Evolutionary conservation across 1,140 invertebrate species (phyloP), one percentile per base, ranked within the genome.

Genomic region (Antheraea mylitta): DNA sequence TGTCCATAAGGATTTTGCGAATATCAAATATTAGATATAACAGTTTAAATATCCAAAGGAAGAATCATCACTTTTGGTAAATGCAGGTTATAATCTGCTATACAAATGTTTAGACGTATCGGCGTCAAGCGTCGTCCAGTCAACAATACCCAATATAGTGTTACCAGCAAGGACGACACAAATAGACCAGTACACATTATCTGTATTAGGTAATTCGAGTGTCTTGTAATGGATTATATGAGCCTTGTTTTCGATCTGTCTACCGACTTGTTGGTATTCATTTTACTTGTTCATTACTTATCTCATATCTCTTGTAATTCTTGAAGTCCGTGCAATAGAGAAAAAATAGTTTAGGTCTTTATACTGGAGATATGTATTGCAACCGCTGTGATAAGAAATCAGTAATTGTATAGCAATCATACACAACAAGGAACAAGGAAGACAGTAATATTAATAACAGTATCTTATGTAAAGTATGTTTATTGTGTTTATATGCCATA

Each of bases 161-260:
- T 61, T 58, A 66, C 58, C 68, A 45, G 58, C 69, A 66, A 70
- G 64, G 64, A 64, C 64, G 58, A 60, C 42, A 38, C 69, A 66
- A 66, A 66, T 66, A 62, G 61, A 67, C 60, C 58, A 67, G 53
- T 67, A 64, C 65, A 67, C 65, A 71, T 66, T 42, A 53, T 60
- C 70, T 64, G 61, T 67, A 67, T 64, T 67, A 67, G 70, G 70
- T 66, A 53, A 64, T 64, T 71, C 70, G 64, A 67, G 70, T 67
- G 42, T 67, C 45, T 63, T 58, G 53, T 66, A 53, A n/a, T n/a
- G n/a, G 58, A 67, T 64, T 58, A 67, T 64, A 64, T 48, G 58
- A 70, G 18, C 22, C 66, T 67, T 42, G 58, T n/a, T 37, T 48
- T 13, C 11, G 45, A 10, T 48, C 45, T 48, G 13, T 48, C 45